These are phyloP conservation scores for Aplidium turbinatum DNA, from an alignment of 23 tunicate species.

Conservation along the genomic window DNA sequence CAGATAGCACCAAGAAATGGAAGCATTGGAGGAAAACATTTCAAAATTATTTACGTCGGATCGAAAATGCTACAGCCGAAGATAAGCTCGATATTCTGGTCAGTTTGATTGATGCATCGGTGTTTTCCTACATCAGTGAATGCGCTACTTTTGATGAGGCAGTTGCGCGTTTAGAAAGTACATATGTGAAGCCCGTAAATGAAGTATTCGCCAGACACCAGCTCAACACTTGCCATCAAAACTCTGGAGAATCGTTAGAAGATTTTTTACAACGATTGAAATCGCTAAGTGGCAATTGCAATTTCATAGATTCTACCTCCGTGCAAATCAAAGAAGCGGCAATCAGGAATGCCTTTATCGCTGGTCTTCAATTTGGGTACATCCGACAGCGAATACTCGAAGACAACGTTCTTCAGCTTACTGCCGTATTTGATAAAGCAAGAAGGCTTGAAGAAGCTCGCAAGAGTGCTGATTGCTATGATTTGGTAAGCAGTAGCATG, in stretches of 20 bases:
- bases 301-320: background rate
- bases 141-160: slow-evolving; percentile 9
- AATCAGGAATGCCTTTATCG: background rate
- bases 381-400: too few relatives aligned
- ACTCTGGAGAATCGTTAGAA: background rate
- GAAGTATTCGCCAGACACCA: slow-evolving; percentile 11
- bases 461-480: background rate
- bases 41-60: background rate
- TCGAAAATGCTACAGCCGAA: background rate
- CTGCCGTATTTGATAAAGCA: slow-evolving; percentile 13
- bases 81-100: slow-evolving; percentile 19
- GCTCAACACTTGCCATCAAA: slow-evolving; percentile 9
- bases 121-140: slow-evolving; percentile 6
- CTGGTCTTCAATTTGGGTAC: too few relatives aligned
- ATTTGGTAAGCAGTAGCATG: background rate
- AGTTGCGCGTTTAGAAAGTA: background rate
- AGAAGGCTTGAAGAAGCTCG: background rate
- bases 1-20: background rate
- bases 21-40: background rate
- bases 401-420: background rate
- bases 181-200: slow-evolving; percentile 7
- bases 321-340: slow-evolving; percentile 8
- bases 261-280: slow-evolving; percentile 1
- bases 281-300: background rate
- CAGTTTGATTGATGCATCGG: background rate